Conservation (phyloP, 1,140 invertebrate genomes). For the Leptinotarsa lineolata region DNA sequence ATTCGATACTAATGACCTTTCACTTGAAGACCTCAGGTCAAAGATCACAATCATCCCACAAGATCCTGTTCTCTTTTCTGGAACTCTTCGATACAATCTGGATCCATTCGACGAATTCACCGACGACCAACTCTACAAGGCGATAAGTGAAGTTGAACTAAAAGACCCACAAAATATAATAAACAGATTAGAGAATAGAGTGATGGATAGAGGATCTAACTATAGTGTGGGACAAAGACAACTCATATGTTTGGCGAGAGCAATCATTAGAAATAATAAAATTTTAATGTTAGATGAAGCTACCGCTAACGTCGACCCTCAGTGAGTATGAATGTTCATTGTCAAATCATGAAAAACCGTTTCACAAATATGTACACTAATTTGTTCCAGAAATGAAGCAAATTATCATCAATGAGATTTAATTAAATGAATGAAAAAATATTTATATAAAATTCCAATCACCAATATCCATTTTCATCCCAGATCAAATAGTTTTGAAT, state of each 20-base stretch:
- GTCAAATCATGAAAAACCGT: too few relatives aligned
- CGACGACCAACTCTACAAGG: constrained; percentile 68
- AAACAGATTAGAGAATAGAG: constrained; percentile 60
- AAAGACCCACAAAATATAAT: constrained; percentile 50
- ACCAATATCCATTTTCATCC: background rate
- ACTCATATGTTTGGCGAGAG: constrained; percentile 69
- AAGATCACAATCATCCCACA: constrained; percentile 83
- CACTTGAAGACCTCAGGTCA: constrained; percentile 69
- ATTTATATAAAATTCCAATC: background rate
- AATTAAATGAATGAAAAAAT: background rate
- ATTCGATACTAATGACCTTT: constrained; percentile 65
- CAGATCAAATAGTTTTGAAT: too few relatives aligned
- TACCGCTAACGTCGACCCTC: constrained; percentile 63
- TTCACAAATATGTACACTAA: too few relatives aligned
- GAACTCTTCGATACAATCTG: constrained; percentile 76
- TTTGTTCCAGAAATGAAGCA: too few relatives aligned
- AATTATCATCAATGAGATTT: background rate
- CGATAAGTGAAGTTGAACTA: constrained; percentile 58
- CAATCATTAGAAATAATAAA: constrained; percentile 70
- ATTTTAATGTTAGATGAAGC: constrained; percentile 67
- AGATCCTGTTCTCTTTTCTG: constrained; percentile 80
- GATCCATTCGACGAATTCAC: constrained; percentile 77
- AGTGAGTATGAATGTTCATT: constrained; percentile 54
- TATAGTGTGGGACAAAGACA: constrained; percentile 76
- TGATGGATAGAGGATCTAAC: constrained; percentile 67